Percentiles rank a stretch among this genome's conserved stretches.
Conservation (phyloP, 1,140 invertebrate species). For the Calephelis virginiensis region DNA sequence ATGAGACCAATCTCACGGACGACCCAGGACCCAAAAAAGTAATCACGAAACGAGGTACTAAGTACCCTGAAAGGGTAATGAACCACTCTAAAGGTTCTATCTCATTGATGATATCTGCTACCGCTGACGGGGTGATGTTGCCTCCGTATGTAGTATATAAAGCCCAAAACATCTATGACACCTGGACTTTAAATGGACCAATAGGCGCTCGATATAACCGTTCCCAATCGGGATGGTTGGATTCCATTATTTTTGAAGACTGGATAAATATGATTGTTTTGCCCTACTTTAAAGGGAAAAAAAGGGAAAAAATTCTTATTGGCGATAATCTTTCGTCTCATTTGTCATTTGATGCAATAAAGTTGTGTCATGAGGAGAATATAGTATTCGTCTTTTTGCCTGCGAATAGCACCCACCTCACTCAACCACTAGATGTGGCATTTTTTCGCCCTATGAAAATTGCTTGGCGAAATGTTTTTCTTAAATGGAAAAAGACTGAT, state of each 20-base stretch:
- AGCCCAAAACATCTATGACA: no score
- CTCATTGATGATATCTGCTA: no score
- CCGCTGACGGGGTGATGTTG: no score
- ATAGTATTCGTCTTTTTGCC: constrained; percentile 11
- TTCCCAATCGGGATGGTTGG: neutral
- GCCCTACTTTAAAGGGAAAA: neutral
- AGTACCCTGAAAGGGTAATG: no score
- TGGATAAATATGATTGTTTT: neutral
- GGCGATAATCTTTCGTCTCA: constrained; percentile 3
- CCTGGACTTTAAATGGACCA: neutral
- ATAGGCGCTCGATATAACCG: no score
- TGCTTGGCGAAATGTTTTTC: neutral
- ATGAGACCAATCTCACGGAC: neutral
- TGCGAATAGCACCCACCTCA: constrained; percentile 7
- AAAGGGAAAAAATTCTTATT: constrained; percentile 9
- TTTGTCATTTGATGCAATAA: neutral
- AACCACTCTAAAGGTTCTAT: no score
- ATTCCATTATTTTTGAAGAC: constrained; percentile 3
- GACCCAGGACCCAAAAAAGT: no score
- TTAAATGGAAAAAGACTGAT: no score
- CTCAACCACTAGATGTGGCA: constrained; percentile 7
- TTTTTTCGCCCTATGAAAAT: constrained; percentile 7
- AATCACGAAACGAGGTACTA: no score
- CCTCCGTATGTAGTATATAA: no score
- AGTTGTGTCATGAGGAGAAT: constrained; percentile 11